These are phyloP conservation scores for Emydoidea blandingii DNA, from an alignment of 2,797 vertebrate genomes.

Conservation along the genomic window DNA sequence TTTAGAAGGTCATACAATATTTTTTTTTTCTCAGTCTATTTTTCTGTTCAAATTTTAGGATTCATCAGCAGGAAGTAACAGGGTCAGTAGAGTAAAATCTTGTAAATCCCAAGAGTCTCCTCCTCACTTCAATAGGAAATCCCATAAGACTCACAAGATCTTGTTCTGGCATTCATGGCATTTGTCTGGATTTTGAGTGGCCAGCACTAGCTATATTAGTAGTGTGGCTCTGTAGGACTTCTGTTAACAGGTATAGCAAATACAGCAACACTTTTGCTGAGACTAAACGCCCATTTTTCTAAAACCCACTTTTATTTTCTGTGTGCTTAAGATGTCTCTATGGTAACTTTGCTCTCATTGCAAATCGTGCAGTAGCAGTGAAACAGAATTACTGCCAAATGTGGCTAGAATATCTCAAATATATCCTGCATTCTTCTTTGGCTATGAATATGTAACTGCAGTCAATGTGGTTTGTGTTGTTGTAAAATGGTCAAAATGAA, in stretches of 20 bases:
- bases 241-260: background rate
- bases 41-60: background rate
- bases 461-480: background rate
- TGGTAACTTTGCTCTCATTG: background rate
- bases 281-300: background rate
- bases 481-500: background rate
- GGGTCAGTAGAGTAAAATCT: background rate
- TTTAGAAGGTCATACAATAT: too few relatives aligned
- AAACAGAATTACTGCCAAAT: background rate
- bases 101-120: background rate
- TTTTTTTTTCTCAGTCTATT: background rate
- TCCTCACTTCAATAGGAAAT: background rate
- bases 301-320: background rate
- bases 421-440: background rate
- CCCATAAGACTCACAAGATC: background rate
- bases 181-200: background rate
- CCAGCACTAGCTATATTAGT: background rate
- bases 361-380: too few relatives aligned
- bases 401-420: background rate
- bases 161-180: background rate
- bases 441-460: background rate
- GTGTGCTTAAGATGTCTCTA: background rate
- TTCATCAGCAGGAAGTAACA: background rate
- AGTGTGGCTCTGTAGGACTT: background rate
- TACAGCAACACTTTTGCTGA: background rate